Conservation (phyloP, 2,797 vertebrate genomes). For the Oreortyx pictus region DNA sequence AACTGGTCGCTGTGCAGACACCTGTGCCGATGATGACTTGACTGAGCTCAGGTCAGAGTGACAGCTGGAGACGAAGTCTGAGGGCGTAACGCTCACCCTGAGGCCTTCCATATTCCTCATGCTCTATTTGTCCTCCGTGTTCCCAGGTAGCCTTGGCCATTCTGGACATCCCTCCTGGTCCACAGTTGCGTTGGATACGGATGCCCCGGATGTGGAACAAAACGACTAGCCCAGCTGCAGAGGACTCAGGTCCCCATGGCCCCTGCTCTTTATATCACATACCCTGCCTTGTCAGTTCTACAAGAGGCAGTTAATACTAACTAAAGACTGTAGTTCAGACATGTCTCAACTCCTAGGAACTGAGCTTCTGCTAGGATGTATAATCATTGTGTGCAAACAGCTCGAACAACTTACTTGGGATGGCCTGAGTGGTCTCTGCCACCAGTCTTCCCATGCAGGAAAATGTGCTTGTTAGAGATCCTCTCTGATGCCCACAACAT, state of each 20-base stretch:
- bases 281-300: too few species aligned
- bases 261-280: fast-evolving
- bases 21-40: not conserved
- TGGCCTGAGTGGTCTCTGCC: not conserved
- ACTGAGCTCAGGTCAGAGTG: fast-evolving
- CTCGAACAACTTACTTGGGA: not conserved
- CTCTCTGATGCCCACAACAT: not conserved
- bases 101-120: too few species aligned
- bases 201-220: fast-evolving
- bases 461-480: not conserved
- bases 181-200: fast-evolving
- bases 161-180: fast-evolving
- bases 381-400: not conserved
- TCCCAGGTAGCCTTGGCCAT: too few species aligned
- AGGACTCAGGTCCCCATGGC: not conserved
- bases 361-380: not conserved
- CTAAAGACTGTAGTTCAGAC: not conserved
- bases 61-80: fast-evolving
- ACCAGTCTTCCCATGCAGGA: not conserved
- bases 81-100: too few species aligned
- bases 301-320: not conserved
- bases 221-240: not conserved
- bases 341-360: not conserved
- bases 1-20: not conserved
- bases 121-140: not conserved